Percentiles rank a stretch among this genome's conserved stretches.
phyloP scores from a whole-genome alignment of 2,888 invertebrate genomes.

The Busseola fusca region DNA sequence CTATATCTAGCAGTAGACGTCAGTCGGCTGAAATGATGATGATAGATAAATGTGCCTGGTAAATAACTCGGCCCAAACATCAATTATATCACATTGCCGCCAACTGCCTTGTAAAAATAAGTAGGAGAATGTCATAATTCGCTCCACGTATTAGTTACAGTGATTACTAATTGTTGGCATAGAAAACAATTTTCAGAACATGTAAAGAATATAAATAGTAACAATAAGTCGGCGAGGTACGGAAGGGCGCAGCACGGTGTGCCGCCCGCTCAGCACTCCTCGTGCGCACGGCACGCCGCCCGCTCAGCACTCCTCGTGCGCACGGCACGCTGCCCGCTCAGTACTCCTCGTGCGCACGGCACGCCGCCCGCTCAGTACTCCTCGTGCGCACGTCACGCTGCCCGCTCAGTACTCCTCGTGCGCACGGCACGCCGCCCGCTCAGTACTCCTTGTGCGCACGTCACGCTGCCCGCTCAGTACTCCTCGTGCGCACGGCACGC shows the following conservation, averaged over 20 bases:
- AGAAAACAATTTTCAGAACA: conserved; percentile 42
- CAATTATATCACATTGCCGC: conserved; percentile 8
- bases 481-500: too few relatives aligned
- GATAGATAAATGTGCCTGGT: background rate
- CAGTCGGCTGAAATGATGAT: too few relatives aligned
- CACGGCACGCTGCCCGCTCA: background rate
- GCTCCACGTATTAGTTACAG: conserved; percentile 31
- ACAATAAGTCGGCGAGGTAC: conserved; percentile 5
- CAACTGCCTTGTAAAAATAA: conserved; percentile 26
- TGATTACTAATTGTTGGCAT: conserved; percentile 18
- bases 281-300: background rate
- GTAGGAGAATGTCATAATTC: conserved; percentile 28
- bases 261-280: background rate
- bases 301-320: background rate
- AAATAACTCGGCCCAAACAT: conserved; percentile 18
- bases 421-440: background rate
- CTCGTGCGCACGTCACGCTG: background rate
- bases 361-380: background rate
- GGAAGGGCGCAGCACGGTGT: background rate
- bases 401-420: background rate
- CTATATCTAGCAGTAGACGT: too few relatives aligned
- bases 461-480: background rate
- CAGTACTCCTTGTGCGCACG: too few relatives aligned
- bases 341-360: too few relatives aligned
- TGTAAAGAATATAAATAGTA: conserved; percentile 21